Conservation (phyloP, 2,797 vertebrate species). For the Lepilemur septentrionalis region DNA sequence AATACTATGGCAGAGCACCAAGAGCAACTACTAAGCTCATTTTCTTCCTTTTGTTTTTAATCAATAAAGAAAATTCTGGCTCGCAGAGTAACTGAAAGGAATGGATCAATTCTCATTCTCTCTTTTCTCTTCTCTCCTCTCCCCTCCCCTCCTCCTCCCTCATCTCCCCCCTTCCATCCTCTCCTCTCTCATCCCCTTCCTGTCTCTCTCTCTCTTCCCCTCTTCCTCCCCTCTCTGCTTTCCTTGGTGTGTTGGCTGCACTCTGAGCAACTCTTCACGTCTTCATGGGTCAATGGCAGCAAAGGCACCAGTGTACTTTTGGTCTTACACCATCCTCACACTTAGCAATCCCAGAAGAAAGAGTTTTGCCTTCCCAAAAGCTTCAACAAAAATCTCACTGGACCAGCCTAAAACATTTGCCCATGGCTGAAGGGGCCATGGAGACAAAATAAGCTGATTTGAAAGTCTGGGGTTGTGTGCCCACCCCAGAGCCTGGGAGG, state of each 20-base stretch:
- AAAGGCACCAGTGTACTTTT: not conserved
- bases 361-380: not conserved
- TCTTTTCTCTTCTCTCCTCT: too few relatives aligned
- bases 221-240: not conserved
- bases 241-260: not conserved
- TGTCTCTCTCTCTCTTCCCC: too few relatives aligned
- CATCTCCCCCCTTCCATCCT: not conserved
- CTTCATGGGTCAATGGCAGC: not conserved
- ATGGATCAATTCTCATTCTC: not conserved
- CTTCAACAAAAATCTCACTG: not conserved
- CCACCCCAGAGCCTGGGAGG: not conserved
- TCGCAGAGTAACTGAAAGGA: not conserved
- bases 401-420: not conserved
- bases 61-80: not conserved
- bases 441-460: not conserved
- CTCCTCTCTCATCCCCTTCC: too few relatives aligned
- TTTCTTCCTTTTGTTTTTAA: slow-evolving; percentile 29
- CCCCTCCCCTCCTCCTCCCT: not conserved
- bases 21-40: not conserved
- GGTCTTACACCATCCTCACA: not conserved
- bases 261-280: not conserved
- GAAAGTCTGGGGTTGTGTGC: not conserved
- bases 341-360: not conserved
- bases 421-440: too few relatives aligned
- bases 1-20: not conserved